These are phyloP conservation scores for Cryptophagus acutangulus DNA, from an alignment of 2,888 invertebrate genomes.

Conservation along the genomic window DNA sequence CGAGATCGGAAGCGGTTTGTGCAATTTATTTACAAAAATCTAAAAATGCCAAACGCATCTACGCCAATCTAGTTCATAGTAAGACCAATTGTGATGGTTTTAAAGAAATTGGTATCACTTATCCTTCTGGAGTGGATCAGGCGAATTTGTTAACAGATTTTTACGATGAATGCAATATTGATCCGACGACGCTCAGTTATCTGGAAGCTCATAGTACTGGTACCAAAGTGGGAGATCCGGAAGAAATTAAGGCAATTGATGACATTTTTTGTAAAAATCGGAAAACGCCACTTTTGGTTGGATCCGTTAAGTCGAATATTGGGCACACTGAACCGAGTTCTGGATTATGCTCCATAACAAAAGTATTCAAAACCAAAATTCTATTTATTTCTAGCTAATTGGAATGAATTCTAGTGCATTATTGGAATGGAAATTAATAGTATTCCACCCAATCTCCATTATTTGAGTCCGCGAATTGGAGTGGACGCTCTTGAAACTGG, in stretches of 20 bases:
- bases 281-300: slow-evolving; percentile 67
- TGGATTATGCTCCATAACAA: slow-evolving; percentile 67
- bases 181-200: slow-evolving; percentile 66
- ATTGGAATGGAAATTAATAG: slow-evolving; percentile 70
- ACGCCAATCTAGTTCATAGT: slow-evolving; percentile 46
- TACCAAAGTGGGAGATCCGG: slow-evolving; percentile 83
- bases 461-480: slow-evolving; percentile 47
- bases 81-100: slow-evolving; percentile 45
- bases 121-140: slow-evolving; percentile 52
- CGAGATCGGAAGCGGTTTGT: slow-evolving; percentile 73
- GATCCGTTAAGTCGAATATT: slow-evolving; percentile 90
- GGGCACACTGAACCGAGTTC: slow-evolving; percentile 89
- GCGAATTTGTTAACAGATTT: slow-evolving; percentile 58
- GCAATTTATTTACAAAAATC: slow-evolving; percentile 68
- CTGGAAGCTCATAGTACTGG: slow-evolving; percentile 87
- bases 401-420: too few relatives aligned
- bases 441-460: slow-evolving; percentile 86
- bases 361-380: too few relatives aligned
- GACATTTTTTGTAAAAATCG: slow-evolving; percentile 71
- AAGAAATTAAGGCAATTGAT: slow-evolving; percentile 80
- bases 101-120: slow-evolving; percentile 44
- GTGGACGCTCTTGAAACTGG: slow-evolving; percentile 61
- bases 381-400: too few relatives aligned
- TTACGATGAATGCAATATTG: slow-evolving; percentile 64
- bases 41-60: slow-evolving; percentile 49